Percentiles rank a stretch among this genome's conserved stretches.
These are phyloP conservation scores for Protophormia terraenovae DNA, from an alignment of 2,888 invertebrate species.

Conservation along the genomic window DNA sequence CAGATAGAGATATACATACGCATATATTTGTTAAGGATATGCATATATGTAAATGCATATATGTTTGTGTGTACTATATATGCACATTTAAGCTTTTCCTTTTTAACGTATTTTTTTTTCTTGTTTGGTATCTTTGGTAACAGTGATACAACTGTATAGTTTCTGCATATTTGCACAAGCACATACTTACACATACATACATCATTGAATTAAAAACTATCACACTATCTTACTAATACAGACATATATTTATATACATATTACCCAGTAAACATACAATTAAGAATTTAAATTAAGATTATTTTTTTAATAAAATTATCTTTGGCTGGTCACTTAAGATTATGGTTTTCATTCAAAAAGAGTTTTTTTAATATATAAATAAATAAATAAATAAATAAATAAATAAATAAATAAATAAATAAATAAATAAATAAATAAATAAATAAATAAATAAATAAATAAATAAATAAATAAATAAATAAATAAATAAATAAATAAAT, in stretches of 20 bases:
- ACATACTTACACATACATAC: conserved; percentile 58
- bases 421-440: too few relatives aligned
- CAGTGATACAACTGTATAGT: conserved; percentile 70
- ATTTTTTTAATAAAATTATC: too few relatives aligned
- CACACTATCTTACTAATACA: conserved; percentile 49
- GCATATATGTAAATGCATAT: conserved; percentile 14
- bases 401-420: too few relatives aligned
- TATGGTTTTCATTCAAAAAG: too few relatives aligned
- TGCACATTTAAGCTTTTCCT: conserved; percentile 59
- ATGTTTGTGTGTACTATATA: conserved; percentile 5
- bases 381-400: too few relatives aligned
- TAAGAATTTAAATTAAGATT: too few relatives aligned
- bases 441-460: too few relatives aligned
- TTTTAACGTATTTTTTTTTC: conserved; percentile 36
- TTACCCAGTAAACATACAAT: too few relatives aligned
- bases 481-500: too few relatives aligned
- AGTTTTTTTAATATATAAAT: too few relatives aligned
- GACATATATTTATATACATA: not conserved
- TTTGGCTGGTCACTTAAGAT: too few relatives aligned
- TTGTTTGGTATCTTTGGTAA: conserved; percentile 35
- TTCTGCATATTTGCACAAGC: conserved; percentile 33
- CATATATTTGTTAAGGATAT: conserved; percentile 31
- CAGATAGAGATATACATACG: not conserved
- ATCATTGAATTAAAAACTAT: conserved; percentile 54
- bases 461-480: too few relatives aligned